Evolutionary conservation across 2,113 vertebrate species (phyloP).

Genomic region (Ancistrus triradiatus): DNA sequence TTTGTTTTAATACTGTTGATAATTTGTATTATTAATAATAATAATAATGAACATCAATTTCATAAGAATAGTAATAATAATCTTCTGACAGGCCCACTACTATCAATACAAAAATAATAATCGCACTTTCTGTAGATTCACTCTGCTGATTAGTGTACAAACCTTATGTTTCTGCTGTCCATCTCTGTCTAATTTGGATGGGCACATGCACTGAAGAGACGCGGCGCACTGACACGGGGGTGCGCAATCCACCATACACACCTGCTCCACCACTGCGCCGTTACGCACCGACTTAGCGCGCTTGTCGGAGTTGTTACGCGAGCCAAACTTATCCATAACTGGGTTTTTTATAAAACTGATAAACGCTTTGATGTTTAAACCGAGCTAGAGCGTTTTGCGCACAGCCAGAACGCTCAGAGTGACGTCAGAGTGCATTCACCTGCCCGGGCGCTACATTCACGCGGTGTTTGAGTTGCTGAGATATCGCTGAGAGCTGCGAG

Average conservation of each 20-base stretch:
- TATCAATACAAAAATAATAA: too few species aligned
- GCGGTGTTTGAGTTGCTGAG: neutral
- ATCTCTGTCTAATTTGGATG: neutral
- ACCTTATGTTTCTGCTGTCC: slow-evolving; percentile 26
- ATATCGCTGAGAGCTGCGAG: too few species aligned
- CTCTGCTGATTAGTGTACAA: slow-evolving; percentile 13
- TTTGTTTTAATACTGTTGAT: too few species aligned
- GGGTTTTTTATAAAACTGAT: neutral
- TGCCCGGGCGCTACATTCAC: slow-evolving; percentile 7
- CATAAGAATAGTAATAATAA: too few species aligned
- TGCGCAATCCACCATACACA: slow-evolving; percentile 37
- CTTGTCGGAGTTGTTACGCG: slow-evolving; percentile 20
- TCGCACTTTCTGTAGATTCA: neutral
- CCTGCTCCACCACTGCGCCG: slow-evolving; percentile 29
- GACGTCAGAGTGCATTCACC: slow-evolving; percentile 5
- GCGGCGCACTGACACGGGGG: neutral
- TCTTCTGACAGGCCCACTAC: too few species aligned
- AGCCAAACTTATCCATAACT: slow-evolving; percentile 38
- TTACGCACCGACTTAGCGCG: slow-evolving; percentile 13
- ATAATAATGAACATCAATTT: too few species aligned
- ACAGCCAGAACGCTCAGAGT: neutral
- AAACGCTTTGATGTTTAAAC: too few species aligned
- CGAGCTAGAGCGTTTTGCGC: slow-evolving; percentile 19
- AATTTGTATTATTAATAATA: too few species aligned
- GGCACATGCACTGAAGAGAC: slow-evolving; percentile 4